A percentile compares a stretch with the other conserved stretches of the same genome.
Evolutionary conservation across 2,113 vertebrate species (phyloP).

Genomic region (mouse (Mus musculus)): GRCm39 chr12:13097001-13097500

Average conservation of each 20-base stretch:
- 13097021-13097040: not conserved
- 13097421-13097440: not conserved
- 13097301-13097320: not conserved
- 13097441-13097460: not conserved
- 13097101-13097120: too few species aligned
- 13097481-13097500: not conserved
- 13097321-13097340: not conserved
- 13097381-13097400: not conserved
- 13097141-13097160: not conserved
- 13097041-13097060: not conserved
- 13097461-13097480: not conserved
- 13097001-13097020: not conserved
- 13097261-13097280: not conserved
- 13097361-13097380: rapidly evolving
- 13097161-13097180: not conserved
- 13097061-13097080: not conserved
- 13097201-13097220: not conserved
- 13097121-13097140: not conserved
- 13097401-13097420: too few species aligned
- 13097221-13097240: not conserved
- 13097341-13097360: not conserved
- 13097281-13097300: not conserved
- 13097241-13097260: not conserved
- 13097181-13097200: not conserved
- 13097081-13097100: not conserved